Evolutionary conservation across 30 jellyfish, hydroid and myxozoan genomes (phyloP), one percentile per base, ranked within the genome.

Genomic region (Turritopsis dohrnii): DNA sequence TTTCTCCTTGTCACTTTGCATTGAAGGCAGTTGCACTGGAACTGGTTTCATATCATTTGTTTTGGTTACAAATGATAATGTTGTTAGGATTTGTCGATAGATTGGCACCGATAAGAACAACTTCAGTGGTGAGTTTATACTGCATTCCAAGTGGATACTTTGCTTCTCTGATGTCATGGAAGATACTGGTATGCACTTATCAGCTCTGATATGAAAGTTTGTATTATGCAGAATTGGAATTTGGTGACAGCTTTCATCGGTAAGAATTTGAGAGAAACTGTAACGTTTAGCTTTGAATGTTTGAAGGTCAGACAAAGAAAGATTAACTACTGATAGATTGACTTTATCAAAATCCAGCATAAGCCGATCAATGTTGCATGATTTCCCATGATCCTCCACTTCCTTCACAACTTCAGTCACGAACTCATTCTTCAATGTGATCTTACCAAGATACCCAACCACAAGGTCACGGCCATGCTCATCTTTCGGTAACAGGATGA

Each of bases 371-470:
- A 92, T 85, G 65, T 81, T 60, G 27, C 79, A 85, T 9, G 30
- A 80, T 71, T 60, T 75, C 20, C 80, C 72, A 52, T 79, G 71
- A 79, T 28, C 84, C 18, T 53, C 77, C 72, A 13, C 74, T 29
- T 79, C 30, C 28, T 0, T 1, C 20, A 54, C 71, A 17, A 81
- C 29, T 29, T 76, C 88, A 52, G 79, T 53, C 18, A 85, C 53
- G 29, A 86, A 90, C 30, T 71, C 20, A 71, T 94, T 94, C 21
- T 89, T 89, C 18, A 94, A 31, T 4, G 95, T 53, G 19, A 94
- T 94, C 66, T 86, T 87, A n/a, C 99, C 99, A 21, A 94, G 75
- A 74, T 94, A 84, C 1, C 95, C 97, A 28, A 94, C 96, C 21
- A 94, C 85, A 23, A 94, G 52, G 0, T 87, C 96, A 18, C 80